Conservation (phyloP, 2,113 vertebrate genomes). For the Anoura caudifer region DNA sequence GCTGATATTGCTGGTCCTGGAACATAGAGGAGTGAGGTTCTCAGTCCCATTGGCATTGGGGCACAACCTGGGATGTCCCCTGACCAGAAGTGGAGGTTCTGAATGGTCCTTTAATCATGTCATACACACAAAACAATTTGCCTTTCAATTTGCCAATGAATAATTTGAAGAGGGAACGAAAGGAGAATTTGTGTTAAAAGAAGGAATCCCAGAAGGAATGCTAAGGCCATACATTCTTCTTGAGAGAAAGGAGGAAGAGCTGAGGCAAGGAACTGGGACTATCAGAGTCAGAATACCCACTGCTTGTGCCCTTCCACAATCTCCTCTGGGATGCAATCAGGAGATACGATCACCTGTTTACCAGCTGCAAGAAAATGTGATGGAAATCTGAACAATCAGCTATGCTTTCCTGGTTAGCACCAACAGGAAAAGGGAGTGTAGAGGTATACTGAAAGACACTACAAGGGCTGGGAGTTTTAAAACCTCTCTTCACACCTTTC, state of each 20-base stretch:
- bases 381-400: neutral
- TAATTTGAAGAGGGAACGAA: neutral
- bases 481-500: neutral
- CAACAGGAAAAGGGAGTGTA: neutral
- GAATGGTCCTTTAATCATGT: neutral
- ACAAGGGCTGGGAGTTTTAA: neutral
- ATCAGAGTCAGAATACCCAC: neutral
- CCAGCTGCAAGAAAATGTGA: neutral
- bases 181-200: neutral
- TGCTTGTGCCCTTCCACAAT: neutral
- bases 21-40: neutral
- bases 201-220: neutral
- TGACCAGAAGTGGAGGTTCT: neutral
- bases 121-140: neutral
- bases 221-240: neutral
- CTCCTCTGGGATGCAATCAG: neutral
- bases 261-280: neutral
- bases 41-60: neutral
- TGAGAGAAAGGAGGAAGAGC: neutral
- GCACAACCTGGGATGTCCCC: neutral
- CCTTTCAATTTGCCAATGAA: slow-evolving; percentile 19
- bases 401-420: neutral
- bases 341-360: neutral
- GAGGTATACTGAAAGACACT: neutral
- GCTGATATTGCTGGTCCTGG: neutral